Evolutionary conservation across 2,113 vertebrate genomes (phyloP).

Genomic region (Ctenodactylus gundi): DNA sequence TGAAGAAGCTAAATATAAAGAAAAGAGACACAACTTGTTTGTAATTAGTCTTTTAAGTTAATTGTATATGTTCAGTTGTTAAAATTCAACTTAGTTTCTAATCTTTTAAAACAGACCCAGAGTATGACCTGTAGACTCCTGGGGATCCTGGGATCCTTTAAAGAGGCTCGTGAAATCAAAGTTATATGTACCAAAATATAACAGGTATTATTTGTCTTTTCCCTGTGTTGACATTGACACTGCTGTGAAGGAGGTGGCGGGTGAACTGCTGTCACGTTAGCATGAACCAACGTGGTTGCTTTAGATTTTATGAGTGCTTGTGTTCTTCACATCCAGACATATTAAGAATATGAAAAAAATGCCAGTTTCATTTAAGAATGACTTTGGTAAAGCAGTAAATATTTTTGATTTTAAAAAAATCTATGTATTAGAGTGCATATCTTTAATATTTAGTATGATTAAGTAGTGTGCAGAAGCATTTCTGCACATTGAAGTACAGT

Average conservation of each 20-base stretch:
- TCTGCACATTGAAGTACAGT: background rate
- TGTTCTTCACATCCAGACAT: conserved; percentile 8
- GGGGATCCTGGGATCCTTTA: background rate
- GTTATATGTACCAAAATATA: conserved; percentile 1
- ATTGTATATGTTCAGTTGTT: background rate
- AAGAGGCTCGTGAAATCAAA: background rate
- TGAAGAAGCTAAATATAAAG: background rate
- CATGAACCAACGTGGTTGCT: background rate
- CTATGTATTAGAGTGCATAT: background rate
- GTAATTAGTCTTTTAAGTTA: conserved; percentile 26
- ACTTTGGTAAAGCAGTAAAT: conserved; percentile 35
- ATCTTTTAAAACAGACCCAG: conserved; percentile 9
- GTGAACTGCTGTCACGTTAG: background rate
- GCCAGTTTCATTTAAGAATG: conserved; percentile 11
- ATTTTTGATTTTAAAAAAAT: conserved; percentile 46
- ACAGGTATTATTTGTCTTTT: background rate
- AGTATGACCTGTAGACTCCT: background rate
- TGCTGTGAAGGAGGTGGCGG: background rate
- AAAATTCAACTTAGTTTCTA: conserved; percentile 4
- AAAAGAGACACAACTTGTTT: background rate
- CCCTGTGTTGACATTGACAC: background rate
- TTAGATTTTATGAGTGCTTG: background rate
- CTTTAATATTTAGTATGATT: conserved; percentile 26
- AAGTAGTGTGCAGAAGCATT: background rate
- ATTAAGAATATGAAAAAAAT: conserved; percentile 25